Base-by-base conservation (phyloP, 2,888 invertebrate species). In the Drosophila diplacantha region DNA sequence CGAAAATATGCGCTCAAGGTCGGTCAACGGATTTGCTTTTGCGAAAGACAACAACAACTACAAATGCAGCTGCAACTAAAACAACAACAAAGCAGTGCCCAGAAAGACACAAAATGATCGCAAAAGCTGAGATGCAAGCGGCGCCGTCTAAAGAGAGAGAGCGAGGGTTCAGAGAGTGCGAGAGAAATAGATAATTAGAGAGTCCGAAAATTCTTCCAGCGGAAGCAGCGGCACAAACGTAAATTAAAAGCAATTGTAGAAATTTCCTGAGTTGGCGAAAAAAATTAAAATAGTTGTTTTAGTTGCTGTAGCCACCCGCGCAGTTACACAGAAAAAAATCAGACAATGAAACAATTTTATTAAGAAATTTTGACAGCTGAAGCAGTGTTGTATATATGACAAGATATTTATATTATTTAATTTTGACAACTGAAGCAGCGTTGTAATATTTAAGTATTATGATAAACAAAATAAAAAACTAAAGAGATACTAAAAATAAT, bases 1-100 rank as follows among this genome's bases (percentile, higher is more conserved):
- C 76, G 76, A 68, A 78, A 81, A 83, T 83, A 82, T 74, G 73
- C 72, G 78, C 77, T 80, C 84, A 84, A 84, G 84, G 84, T 84
- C 84, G 85, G 84, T 84, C 81, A 81, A 81, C 79, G 83, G 84
- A 84, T 81, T 74, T 66, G 53, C 50, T 62, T 44, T 65, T 61
- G 66, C 59, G 54, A 54, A 56, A 56, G 44, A 52, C 34, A 57
- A 43, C 38, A 53, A 47, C 24, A 41, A 52, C 14, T 44, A 53
- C 56, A 56, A 50, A 46, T 41, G 51, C 54, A 58, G 24, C 57
- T 50, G 43, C 47, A 65, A 44, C 54, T 47, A 47, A 44, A 57
- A 26, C 49, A 34, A 47, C 64, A 51, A 77, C 24, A 29, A 53
- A 26, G 32, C 53, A 26, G 4, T 3, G 11, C 29, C 11, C 11